Evolutionary conservation across 2,888 invertebrate genomes (phyloP), one percentile per base, ranked within the genome.

Genomic region (Hirtodrosophila cameraria): DNA sequence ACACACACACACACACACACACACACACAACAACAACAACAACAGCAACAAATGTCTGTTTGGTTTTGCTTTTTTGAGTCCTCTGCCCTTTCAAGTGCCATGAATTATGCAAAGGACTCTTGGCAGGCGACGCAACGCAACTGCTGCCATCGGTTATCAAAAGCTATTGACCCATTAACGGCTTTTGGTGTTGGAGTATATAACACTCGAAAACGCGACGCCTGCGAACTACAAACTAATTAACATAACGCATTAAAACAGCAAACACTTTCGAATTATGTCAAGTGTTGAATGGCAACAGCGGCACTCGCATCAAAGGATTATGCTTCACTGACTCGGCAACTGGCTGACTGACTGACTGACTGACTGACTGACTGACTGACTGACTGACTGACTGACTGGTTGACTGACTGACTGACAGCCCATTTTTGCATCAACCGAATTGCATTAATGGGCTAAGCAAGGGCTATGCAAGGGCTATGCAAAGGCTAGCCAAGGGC

Each of bases 151-250:
- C 45, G 61, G 46, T 67, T 78, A 78, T 78, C 74, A 62, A 64
- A 76, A 77, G 75, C 87, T 84, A 82, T 82, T 82, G 81, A 82
- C 81, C 81, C 86, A 82, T 82, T 82, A 82, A 82, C 82, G 60
- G 75, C 53, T 73, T 58, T 79, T 41, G 53, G 58, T 53, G 62
- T 60, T 72, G 54, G 68, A 23, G 48, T 49, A 52, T 28, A n/a
- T 28, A 46, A 12, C 67, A 63, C 60, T 80, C 39, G 58, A 60
- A n/a, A n/a, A 49, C 42, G 83, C 60, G 46, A 16, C 52, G 72
- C 59, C 72, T 49, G 50, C 49, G 28, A 62, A 53, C 60, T 65
- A 28, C 65, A 63, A 60, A 70, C 86, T 86, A 81, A 81, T 86
- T 86, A 84, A 71, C 81, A 86, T 81, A 86, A 80, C 77, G 80